Evolutionary conservation across 2,113 vertebrate species (phyloP), one percentile per base, ranked within the genome.

Genomic region (Stegostoma tigrinum): DNA sequence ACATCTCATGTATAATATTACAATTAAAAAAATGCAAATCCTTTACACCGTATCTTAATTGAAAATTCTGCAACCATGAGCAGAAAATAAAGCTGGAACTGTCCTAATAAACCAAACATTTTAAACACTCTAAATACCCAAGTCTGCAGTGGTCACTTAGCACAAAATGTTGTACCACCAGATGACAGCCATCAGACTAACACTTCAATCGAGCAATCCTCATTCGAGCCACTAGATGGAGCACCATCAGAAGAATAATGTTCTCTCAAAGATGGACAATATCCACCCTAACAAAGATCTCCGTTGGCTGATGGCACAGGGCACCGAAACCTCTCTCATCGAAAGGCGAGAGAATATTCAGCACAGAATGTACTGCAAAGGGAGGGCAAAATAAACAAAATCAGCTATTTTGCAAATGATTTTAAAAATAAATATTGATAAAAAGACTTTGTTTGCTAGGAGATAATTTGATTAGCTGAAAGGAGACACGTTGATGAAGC

Each of bases 31-130:
- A 38, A 7, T n/a, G 27, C 61, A 91, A 91, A 38, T 34, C 30
- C 55, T 91, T 91, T 17, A 66, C 34, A 90, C n/a, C 0, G 21
- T 38, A 38, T 48, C 72, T 72, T 48, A 52, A 95, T 30, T 52
- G 94, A 4, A 34, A 52, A 48, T 72, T 24, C 52, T 75, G 38
- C 30, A 95, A 95, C 68, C 45, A 19, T 45, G 61, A 72, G 30
- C 55, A 61, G 67, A 52, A 95, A 72, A 95, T 52, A 34, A 94
- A 68, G 72, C 30, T 48, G 52, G 86, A 52, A 72, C 34, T 70
- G 70, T 95, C 94, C 68, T 30, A 68, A 30, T 17, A 48, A 95
- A 72, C 15, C 21, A 95, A 95, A 95, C 48, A 95, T 70, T 72
- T 95, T 95, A 27, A 30, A 72, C 38, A 95, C 21, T 66, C 5